phyloP scores from a whole-genome alignment of 2,888 invertebrate species.

The Nezara viridula region DNA sequence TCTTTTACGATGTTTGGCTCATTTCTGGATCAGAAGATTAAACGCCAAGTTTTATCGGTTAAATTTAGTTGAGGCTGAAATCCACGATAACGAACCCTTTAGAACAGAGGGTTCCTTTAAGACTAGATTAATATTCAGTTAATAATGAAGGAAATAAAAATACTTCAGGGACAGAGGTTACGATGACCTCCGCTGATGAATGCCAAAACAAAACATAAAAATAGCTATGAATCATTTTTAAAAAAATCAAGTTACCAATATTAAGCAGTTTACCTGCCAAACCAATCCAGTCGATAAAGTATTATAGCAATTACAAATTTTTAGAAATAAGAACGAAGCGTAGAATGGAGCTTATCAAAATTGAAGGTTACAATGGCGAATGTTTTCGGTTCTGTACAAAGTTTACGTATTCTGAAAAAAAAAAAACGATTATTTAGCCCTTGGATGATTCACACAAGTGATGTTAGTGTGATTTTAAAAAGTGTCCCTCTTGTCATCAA shows the following conservation, averaged over 20 bases:
- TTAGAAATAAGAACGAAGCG: too few species aligned
- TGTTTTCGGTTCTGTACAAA: too few species aligned
- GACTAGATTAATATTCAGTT: background rate
- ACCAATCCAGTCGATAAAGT: too few species aligned
- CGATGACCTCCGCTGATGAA: background rate
- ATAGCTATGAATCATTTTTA: background rate
- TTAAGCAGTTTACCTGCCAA: too few species aligned
- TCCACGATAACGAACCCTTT: background rate
- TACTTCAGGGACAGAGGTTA: constrained; percentile 2
- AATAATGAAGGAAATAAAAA: background rate
- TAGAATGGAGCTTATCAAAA: too few species aligned
- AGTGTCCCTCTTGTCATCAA: too few species aligned
- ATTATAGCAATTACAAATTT: too few species aligned
- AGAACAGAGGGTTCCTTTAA: background rate
- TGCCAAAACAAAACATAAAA: background rate
- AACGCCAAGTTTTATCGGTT: constrained; percentile 11
- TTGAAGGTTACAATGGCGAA: too few species aligned
- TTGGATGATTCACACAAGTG: too few species aligned
- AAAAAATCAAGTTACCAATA: background rate
- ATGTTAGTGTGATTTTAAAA: too few species aligned
- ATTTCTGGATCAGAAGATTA: background rate
- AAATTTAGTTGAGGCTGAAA: constrained; percentile 4
- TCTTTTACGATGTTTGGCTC: background rate
- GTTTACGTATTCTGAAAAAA: too few species aligned
- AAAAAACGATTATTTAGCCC: too few species aligned